Percentiles rank a stretch among this genome's conserved stretches.
These are phyloP conservation scores for Microcebus ravelobensis DNA, from an alignment of 2,113 vertebrate genomes.

Conservation along the genomic window DNA sequence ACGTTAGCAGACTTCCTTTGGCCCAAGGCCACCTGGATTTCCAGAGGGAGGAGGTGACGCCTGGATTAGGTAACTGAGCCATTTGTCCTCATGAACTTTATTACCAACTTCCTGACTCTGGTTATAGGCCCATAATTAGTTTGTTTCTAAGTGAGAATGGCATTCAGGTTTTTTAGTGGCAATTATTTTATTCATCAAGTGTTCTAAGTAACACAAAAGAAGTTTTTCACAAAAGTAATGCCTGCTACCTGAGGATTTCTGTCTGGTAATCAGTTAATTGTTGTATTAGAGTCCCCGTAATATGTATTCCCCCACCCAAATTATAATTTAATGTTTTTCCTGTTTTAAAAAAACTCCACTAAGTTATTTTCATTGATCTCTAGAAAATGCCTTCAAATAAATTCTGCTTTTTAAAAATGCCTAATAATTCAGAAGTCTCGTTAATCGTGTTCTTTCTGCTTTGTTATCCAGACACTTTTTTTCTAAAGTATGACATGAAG, in stretches of 20 bases:
- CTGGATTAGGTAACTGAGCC: not conserved
- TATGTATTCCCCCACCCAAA: not conserved
- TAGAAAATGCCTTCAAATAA: conserved; percentile 35
- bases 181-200: conserved; percentile 26
- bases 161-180: not conserved
- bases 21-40: not conserved
- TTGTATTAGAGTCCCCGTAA: not conserved
- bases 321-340: not conserved
- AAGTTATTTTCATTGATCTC: not conserved
- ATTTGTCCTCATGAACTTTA: conserved; percentile 39
- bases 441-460: not conserved
- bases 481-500: not conserved
- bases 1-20: not conserved
- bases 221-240: not conserved
- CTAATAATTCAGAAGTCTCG: not conserved
- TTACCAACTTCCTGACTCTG: conserved; percentile 33
- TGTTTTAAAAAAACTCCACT: not conserved
- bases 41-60: not conserved
- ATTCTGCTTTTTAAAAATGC: not conserved
- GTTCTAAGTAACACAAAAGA: not conserved
- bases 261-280: not conserved
- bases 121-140: not conserved
- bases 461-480: not conserved
- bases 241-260: not conserved
- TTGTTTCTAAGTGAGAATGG: conserved; percentile 46